Evolutionary conservation across 2,888 invertebrate genomes (phyloP).

Genomic region (Imbricaverruca yamaguchii): DNA sequence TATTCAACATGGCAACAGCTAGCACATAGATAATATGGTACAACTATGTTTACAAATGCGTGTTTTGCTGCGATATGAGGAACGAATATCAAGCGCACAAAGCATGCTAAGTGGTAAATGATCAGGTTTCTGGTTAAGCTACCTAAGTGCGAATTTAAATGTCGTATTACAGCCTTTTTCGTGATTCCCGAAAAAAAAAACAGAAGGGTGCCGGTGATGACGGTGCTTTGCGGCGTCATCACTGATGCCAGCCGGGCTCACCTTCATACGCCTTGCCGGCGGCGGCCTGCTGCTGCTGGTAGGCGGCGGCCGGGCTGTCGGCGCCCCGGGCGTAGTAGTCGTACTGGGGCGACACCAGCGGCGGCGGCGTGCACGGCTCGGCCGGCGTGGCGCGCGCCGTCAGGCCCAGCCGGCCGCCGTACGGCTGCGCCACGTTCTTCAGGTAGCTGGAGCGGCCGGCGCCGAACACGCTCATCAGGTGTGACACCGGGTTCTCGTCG

Average conservation of each 20-base stretch:
- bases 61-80: too few species aligned
- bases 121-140: too few species aligned
- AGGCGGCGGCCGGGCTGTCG: not conserved
- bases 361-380: constrained; percentile 13
- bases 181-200: too few species aligned
- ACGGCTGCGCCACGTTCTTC: constrained; percentile 18
- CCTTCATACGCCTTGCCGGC: not conserved
- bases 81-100: too few species aligned
- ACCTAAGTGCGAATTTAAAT: too few species aligned
- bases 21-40: too few species aligned
- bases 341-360: constrained; percentile 13
- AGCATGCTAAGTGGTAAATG: too few species aligned
- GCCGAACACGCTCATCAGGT: constrained; percentile 22
- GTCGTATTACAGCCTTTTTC: too few species aligned
- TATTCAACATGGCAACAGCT: too few species aligned
- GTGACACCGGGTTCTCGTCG: constrained; percentile 15
- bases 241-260: not conserved
- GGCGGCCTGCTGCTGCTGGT: constrained; percentile 10
- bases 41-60: too few species aligned
- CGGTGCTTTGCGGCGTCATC: too few species aligned
- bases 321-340: not conserved
- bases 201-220: too few species aligned
- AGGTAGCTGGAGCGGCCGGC: constrained; percentile 5
- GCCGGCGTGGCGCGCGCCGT: constrained; percentile 12
- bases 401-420: constrained; percentile 11